These are phyloP conservation scores for Rotaria sp. DNA, from an alignment of 2,888 invertebrate species.

Conservation along the genomic window DNA sequence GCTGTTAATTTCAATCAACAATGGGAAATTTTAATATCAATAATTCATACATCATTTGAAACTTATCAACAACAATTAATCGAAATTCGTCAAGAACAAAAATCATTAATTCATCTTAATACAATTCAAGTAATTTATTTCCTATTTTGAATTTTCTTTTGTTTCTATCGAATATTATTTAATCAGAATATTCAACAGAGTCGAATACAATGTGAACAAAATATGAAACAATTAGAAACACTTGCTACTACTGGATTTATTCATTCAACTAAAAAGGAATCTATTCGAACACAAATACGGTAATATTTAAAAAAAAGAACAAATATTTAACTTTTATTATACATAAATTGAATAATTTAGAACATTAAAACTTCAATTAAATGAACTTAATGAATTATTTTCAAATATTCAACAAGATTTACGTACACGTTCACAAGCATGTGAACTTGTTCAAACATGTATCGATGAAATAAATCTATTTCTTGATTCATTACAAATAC, in stretches of 20 bases:
- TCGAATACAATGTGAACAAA: background rate
- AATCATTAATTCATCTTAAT: background rate
- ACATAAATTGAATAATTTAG: background rate
- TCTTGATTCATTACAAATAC: background rate
- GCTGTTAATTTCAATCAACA: background rate
- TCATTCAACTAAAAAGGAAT: constrained; percentile 7
- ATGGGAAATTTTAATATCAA: background rate
- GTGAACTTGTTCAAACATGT: constrained; percentile 10
- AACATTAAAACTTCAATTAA: background rate
- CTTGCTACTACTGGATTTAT: background rate
- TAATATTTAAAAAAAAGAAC: background rate
- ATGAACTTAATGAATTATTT: background rate
- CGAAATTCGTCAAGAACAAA: background rate
- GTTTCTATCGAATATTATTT: background rate
- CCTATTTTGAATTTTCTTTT: background rate
- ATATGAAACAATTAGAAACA: constrained; percentile 28
- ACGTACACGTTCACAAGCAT: background rate
- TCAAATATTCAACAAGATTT: background rate
- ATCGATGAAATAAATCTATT: background rate
- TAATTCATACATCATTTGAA: background rate
- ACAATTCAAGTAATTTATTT: background rate
- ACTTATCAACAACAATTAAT: background rate
- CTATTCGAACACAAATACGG: background rate
- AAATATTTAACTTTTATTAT: no score
- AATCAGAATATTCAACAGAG: background rate